Conservation (phyloP, 2,888 invertebrate genomes). For the Drosophila fulvimacula region DNA sequence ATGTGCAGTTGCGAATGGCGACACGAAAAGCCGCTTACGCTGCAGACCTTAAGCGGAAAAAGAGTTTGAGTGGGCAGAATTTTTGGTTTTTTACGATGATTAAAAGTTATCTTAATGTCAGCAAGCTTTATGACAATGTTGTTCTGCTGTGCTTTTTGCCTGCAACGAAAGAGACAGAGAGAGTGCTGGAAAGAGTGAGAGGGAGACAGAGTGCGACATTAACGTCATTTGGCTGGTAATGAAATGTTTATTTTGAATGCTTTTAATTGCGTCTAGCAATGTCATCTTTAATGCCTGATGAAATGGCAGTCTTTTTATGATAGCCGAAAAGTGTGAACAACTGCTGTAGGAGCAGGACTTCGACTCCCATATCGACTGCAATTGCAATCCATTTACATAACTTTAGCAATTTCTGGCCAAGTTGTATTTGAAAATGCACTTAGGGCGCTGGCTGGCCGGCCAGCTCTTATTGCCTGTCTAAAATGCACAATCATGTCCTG, state of each 20-base stretch:
- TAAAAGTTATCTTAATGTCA: constrained; percentile 79
- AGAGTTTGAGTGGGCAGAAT: constrained; percentile 14
- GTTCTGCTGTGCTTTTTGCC: constrained; percentile 44
- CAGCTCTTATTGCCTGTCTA: constrained; percentile 45
- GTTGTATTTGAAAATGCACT: constrained; percentile 72
- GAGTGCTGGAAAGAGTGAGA: not conserved
- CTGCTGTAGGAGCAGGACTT: not conserved
- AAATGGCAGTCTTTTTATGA: constrained; percentile 51
- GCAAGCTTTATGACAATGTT: constrained; percentile 73
- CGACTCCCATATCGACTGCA: constrained; percentile 14
- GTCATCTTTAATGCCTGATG: constrained; percentile 72
- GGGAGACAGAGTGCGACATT: constrained; percentile 11
- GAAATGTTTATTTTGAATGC: constrained; percentile 69
- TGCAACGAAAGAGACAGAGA: constrained; percentile 17
- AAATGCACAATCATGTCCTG: constrained; percentile 64
- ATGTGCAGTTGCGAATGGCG: constrained; percentile 53
- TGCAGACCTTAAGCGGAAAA: constrained; percentile 43
- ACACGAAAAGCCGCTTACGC: constrained; percentile 73
- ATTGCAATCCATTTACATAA: constrained; percentile 37
- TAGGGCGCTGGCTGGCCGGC: constrained; percentile 25
- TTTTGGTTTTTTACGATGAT: constrained; percentile 72
- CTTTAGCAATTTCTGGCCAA: constrained; percentile 31
- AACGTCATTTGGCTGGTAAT: constrained; percentile 60
- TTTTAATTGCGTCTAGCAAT: constrained; percentile 76
- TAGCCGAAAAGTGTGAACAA: constrained; percentile 40